Evolutionary conservation across 2,113 vertebrate genomes (phyloP).

Genomic region (Hippoglossus stenolepis): DNA sequence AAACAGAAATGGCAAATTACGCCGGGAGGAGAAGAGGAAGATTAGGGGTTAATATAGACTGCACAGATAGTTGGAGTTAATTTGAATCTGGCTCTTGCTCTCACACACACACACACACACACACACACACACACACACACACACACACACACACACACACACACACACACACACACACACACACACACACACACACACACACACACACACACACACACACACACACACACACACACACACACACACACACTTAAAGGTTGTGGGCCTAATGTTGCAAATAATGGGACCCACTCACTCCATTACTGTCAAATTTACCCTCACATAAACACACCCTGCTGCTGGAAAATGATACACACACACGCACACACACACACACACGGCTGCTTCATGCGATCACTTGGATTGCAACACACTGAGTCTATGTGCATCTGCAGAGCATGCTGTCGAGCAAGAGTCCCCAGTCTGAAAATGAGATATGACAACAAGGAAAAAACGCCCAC

Average conservation of each 20-base stretch:
- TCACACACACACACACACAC: slow-evolving; percentile 24
- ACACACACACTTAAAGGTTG: slow-evolving; percentile 35
- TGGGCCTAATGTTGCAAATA: slow-evolving; percentile 71
- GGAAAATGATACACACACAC: background rate
- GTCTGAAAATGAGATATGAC: slow-evolving; percentile 45
- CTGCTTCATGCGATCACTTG: slow-evolving; percentile 21
- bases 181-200: slow-evolving; percentile 22
- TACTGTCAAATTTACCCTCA: slow-evolving; percentile 57
- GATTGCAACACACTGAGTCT: slow-evolving; percentile 40
- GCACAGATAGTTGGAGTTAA: slow-evolving; percentile 46
- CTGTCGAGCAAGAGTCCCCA: slow-evolving; percentile 26
- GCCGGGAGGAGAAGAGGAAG: slow-evolving; percentile 14
- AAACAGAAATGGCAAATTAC: slow-evolving; percentile 28
- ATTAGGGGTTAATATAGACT: slow-evolving; percentile 52
- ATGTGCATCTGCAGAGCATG: slow-evolving; percentile 45
- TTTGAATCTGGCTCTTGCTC: slow-evolving; percentile 34
- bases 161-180: slow-evolving; percentile 27
- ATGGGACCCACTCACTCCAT: slow-evolving; percentile 65
- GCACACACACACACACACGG: background rate
- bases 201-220: slow-evolving; percentile 22
- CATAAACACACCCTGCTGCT: slow-evolving; percentile 10
- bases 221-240: slow-evolving; percentile 26
- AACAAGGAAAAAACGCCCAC: background rate
- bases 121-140: slow-evolving; percentile 23
- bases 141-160: slow-evolving; percentile 22